A percentile compares a stretch with the other conserved stretches of the same genome.
Conservation (phyloP, 2,113 vertebrate genomes). For the Galeopterus variegatus region DNA sequence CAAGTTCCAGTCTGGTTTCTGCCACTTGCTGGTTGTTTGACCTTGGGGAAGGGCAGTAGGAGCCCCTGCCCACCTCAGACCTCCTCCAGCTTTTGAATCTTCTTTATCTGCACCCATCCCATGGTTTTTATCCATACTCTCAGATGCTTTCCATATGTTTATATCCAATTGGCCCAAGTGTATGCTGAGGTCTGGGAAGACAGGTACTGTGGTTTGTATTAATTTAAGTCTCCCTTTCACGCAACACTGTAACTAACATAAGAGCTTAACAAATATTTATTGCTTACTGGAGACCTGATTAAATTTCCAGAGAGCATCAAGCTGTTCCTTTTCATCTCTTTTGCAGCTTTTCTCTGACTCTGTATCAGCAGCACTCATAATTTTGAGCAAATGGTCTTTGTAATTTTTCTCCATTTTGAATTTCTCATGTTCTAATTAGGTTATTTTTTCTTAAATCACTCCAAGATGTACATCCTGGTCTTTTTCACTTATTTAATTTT, state of each 20-base stretch:
- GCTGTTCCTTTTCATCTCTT: neutral
- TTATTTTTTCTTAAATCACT: constrained; percentile 41
- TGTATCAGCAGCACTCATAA: neutral
- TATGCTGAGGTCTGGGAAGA: neutral
- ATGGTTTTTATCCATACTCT: accelerated
- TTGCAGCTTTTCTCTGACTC: neutral
- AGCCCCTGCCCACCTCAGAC: neutral
- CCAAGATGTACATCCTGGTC: neutral
- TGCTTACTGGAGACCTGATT: neutral
- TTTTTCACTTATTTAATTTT: neutral
- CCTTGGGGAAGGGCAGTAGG: neutral
- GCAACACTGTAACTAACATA: neutral
- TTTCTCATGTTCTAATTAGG: constrained; percentile 34
- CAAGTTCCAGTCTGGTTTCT: neutral
- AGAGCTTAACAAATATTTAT: neutral
- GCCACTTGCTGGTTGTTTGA: neutral
- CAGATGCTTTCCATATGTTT: neutral
- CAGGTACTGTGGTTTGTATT: neutral
- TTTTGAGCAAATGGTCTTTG: neutral
- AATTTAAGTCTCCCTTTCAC: neutral
- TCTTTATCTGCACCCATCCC: neutral
- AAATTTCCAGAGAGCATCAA: neutral
- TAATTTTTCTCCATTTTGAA: constrained; percentile 25
- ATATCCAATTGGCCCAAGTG: too few relatives aligned
- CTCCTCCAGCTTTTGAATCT: neutral